These are phyloP conservation scores for Engraulis encrasicolus DNA, from an alignment of 2,113 vertebrate species.

Conservation along the genomic window DNA sequence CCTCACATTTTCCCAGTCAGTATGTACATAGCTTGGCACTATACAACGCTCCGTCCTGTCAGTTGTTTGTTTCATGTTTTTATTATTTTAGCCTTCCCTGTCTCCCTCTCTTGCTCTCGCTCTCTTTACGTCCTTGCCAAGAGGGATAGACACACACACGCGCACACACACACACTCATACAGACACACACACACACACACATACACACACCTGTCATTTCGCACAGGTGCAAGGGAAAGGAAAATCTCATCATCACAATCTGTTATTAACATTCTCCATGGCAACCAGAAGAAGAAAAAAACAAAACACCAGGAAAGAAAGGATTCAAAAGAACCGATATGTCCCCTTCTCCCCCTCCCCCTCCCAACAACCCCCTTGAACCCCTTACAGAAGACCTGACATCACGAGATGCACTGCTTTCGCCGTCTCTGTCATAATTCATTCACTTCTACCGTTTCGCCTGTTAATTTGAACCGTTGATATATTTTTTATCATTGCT, in stretches of 20 bases:
- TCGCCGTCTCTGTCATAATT: slow-evolving; percentile 64
- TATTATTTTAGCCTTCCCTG: slow-evolving; percentile 34
- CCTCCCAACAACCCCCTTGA: slow-evolving; percentile 47
- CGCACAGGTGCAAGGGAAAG: slow-evolving; percentile 63
- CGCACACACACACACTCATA: no score
- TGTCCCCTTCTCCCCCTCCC: slow-evolving; percentile 21
- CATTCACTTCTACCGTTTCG: neutral
- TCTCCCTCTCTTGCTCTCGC: slow-evolving; percentile 1
- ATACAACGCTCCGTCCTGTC: slow-evolving; percentile 70
- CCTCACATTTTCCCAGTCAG: slow-evolving; percentile 75
- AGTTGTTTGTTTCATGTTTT: slow-evolving; percentile 39
- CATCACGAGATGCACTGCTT: slow-evolving; percentile 70
- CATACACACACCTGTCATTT: slow-evolving; percentile 52
- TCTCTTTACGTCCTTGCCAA: neutral
- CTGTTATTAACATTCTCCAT: slow-evolving; percentile 73
- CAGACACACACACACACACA: slow-evolving; percentile 25
- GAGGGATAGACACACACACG: neutral
- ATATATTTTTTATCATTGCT: slow-evolving; percentile 68
- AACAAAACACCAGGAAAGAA: slow-evolving; percentile 12
- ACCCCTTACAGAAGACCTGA: slow-evolving; percentile 67
- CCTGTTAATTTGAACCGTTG: neutral
- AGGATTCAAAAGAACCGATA: neutral
- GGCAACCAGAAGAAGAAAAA: slow-evolving; percentile 67
- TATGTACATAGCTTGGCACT: slow-evolving; percentile 84
- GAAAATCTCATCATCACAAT: slow-evolving; percentile 67